Conservation (phyloP, 2,113 vertebrate genomes). For the Tursiops truncatus region DNA sequence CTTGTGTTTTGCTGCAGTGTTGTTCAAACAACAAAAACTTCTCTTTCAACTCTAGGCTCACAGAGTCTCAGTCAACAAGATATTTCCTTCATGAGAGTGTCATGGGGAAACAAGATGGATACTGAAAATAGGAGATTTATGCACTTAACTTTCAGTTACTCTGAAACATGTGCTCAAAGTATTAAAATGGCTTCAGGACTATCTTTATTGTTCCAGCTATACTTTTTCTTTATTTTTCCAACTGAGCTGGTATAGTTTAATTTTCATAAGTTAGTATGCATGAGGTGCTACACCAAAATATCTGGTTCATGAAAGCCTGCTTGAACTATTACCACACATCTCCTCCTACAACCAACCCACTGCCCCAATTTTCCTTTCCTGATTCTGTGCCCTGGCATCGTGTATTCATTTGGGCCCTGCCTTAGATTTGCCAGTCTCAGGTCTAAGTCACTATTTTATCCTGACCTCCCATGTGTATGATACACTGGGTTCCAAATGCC, state of each 20-base stretch:
- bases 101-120: neutral
- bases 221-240: neutral
- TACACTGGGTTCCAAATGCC: neutral
- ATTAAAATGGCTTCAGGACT: neutral
- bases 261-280: neutral
- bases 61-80: neutral
- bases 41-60: neutral
- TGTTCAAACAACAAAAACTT: neutral
- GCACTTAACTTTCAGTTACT: neutral
- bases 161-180: neutral
- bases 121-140: neutral
- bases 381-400: neutral
- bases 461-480: neutral
- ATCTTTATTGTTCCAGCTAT: neutral
- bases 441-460: neutral
- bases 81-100: neutral
- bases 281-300: neutral
- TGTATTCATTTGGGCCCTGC: neutral
- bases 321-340: neutral
- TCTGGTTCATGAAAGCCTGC: neutral
- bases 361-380: no score
- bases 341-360: neutral
- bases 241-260: neutral
- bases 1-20: neutral
- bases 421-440: neutral